Base-by-base conservation (phyloP, 2,888 invertebrate species). In the Tenthredo scrophulariae region DNA sequence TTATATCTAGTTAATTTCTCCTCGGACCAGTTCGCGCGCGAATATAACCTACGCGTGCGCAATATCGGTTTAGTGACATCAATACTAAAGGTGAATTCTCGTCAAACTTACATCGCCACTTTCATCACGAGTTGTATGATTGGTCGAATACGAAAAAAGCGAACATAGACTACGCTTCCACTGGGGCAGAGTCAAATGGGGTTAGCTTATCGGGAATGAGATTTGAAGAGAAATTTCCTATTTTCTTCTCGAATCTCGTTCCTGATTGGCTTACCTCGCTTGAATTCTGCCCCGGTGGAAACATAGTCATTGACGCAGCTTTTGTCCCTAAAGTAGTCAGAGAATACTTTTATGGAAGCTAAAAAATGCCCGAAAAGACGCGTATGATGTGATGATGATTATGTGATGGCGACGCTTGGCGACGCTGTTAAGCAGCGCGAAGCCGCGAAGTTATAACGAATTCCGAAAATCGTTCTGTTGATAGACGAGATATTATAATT, bases 11-110 rank as follows among this genome's bases (percentile, higher is more conserved):
- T 10, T 26, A 50, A 26, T 40, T 46, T 50, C 33, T 46, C 13
- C 33, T 50, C 54, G 26, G 50, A 54, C 33, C 6, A 29, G 33
- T 77, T 54, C 50, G n/a, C 77, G 77, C 77, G 77, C 77, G 77
- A 29, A 54, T 33, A 15, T 26, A 22, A 74, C n/a, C 43, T 62
- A 43, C 40, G 72, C 43, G 43, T 74, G 72, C 72, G 72, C 72
- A 74, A 43, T 74, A n/a, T 43, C 18, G 1, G 22, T 43, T 22
- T 37, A 43, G n/a, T 26, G 10, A 9, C 9, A 13, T 26, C 7
- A 0, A 46, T 46, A 46, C 7, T 54, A 58, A 58, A 58, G 22
- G 9, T 7, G 58, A 58, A 9, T 58, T 58, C 22, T 22, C 9
- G 7, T 54, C 7, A n/a, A 54, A 54, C 54, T 22, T 4, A 15